These are phyloP conservation scores for Gorilla gorilla DNA, from an alignment of 2,113 vertebrate genomes.

Conservation along the genomic window DNA sequence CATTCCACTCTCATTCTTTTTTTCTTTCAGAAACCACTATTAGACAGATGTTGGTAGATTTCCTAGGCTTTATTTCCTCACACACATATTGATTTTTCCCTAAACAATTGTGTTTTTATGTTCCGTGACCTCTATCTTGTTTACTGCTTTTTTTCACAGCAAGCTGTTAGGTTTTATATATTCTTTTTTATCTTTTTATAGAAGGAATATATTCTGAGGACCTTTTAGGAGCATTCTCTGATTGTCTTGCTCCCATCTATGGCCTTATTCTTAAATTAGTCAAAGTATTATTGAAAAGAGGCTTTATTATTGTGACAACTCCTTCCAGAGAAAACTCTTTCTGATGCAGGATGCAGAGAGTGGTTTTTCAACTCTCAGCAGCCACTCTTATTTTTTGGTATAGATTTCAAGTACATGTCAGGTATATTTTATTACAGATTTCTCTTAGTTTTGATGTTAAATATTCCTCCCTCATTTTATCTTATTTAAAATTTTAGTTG, in stretches of 20 bases:
- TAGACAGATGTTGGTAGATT: neutral
- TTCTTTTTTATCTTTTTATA: neutral
- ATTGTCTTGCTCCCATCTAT: neutral
- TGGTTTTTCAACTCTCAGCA: neutral
- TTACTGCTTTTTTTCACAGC: neutral
- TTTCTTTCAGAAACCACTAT: neutral
- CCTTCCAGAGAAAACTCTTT: neutral
- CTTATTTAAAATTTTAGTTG: neutral
- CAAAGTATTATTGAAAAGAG: neutral
- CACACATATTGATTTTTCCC: neutral
- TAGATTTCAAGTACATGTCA: neutral
- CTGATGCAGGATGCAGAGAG: neutral
- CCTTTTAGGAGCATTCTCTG: neutral
- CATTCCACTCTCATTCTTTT: neutral
- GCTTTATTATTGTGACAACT: neutral
- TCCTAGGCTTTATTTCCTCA: neutral
- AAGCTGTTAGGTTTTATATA: neutral
- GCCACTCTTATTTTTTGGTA: neutral
- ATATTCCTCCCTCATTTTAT: neutral
- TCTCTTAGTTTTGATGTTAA: neutral
- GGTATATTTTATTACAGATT: neutral
- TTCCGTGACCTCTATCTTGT: neutral
- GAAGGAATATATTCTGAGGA: neutral
- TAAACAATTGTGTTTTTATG: conserved; percentile 17
- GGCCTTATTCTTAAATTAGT: neutral